A percentile compares a stretch with the other conserved stretches of the same genome.
Evolutionary conservation across 2,113 vertebrate genomes (phyloP).

Genomic region (Apteryx mantelli): DNA sequence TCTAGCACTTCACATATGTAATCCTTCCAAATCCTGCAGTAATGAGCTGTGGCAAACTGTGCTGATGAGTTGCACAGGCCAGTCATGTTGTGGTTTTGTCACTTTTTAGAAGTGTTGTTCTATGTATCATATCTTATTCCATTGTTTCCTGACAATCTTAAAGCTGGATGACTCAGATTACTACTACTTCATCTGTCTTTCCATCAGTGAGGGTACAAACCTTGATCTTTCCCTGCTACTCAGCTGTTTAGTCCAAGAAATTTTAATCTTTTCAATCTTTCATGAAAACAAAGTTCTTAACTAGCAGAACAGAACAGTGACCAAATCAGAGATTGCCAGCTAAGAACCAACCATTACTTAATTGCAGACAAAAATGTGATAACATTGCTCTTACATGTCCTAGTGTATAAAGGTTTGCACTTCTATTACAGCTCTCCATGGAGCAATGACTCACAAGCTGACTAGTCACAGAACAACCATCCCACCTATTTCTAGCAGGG

Average conservation of each 20-base stretch:
- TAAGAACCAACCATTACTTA: neutral
- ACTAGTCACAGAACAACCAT: neutral
- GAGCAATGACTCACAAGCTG: neutral
- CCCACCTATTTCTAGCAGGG: neutral
- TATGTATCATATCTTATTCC: neutral
- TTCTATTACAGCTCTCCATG: neutral
- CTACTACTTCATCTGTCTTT: neutral
- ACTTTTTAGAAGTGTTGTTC: neutral
- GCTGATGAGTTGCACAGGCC: slow-evolving; percentile 45
- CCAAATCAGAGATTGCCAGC: neutral
- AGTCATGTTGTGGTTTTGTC: neutral
- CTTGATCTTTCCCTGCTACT: neutral
- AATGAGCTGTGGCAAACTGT: slow-evolving; percentile 5
- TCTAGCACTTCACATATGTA: slow-evolving; percentile 20
- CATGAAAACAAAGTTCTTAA: neutral
- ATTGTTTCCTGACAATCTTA: neutral
- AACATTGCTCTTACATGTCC: accelerated
- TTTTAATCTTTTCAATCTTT: neutral
- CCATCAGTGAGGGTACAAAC: neutral
- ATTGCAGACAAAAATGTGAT: neutral
- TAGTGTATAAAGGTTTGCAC: accelerated
- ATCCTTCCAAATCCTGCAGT: slow-evolving; percentile 19
- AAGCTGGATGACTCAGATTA: neutral
- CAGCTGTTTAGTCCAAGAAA: accelerated
- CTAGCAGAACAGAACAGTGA: neutral